Conservation (phyloP, 2,888 invertebrate genomes). For the Disparrhopalites patrizii region DNA sequence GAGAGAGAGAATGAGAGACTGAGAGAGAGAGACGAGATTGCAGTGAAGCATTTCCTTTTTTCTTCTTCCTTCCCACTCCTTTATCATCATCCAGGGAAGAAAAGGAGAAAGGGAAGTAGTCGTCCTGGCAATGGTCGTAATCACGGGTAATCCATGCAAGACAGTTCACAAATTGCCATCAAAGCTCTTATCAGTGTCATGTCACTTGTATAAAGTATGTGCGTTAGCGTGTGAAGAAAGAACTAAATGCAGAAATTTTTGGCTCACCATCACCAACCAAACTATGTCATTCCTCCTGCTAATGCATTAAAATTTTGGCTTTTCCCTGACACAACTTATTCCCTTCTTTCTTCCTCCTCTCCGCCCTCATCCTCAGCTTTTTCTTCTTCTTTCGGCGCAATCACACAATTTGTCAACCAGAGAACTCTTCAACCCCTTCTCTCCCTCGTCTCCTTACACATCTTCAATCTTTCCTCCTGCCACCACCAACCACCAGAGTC, state of each 20-base stretch:
- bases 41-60: not conserved
- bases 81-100: too few species aligned
- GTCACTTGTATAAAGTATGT: not conserved
- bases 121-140: not conserved
- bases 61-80: not conserved
- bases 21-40: not conserved
- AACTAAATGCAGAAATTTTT: constrained; percentile 17
- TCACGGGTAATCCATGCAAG: constrained; percentile 12
- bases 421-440: constrained; percentile 4
- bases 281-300: too few species aligned
- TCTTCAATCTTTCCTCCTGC: not conserved
- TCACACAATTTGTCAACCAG: constrained; percentile 6
- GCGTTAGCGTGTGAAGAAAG: not conserved
- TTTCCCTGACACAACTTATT: not conserved
- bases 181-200: constrained; percentile 3
- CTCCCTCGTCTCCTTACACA: not conserved
- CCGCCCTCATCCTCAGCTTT: not conserved
- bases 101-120: not conserved
- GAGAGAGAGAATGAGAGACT: not conserved
- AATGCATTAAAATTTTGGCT: constrained; percentile 1
- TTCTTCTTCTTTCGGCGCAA: not conserved
- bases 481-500: not conserved
- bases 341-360: not conserved
- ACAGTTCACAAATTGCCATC: constrained; percentile 21
- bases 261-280: too few species aligned